Evolutionary conservation across 2,888 invertebrate genomes (phyloP), one percentile per base, ranked within the genome.

Genomic region (Melangyna quadrimaculata): DNA sequence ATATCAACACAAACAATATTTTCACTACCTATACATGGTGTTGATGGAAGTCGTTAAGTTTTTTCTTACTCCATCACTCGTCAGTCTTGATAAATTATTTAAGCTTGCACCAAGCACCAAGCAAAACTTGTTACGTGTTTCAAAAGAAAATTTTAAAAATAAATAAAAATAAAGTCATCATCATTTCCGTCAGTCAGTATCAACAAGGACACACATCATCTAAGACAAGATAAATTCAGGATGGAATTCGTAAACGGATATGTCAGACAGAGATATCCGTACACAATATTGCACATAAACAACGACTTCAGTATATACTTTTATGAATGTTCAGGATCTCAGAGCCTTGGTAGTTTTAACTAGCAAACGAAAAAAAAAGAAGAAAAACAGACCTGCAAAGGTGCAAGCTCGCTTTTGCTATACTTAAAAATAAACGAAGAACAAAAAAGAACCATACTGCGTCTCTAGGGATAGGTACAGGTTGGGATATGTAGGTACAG

Each of bases 141-240:
- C 69, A 78, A 78, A 82, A 72, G 78, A 71, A 78, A 78, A 53
- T 82, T 78, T 69, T 22, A 32, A 61, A 67, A 73, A 71, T 57
- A 78, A 72, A 81, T 65, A 71, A 35, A 51, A 69, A 12, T 1
- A 45, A 57, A 57, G 7, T 53, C 37, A 67, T 29, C 69, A 27
- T 55, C 35, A 14, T 51, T 17, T n/a, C 40, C 67, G 29, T 70
- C 51, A 48, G 65, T 48, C 17, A 24, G 14, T 35, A 17, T n/a
- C n/a, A n/a, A n/a, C 61, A 74, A 59, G 61, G 51, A 74, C 57
- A 67, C 37, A 24, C 59, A 27, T 51, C 19, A 19, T 9, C 2
- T 7, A 7, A 40, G 32, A n/a, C n/a, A 48, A n/a, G 6, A 78
- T 24, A 72, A 63, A 73, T 22, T 32, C 19, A 48, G 63, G 29